These are phyloP conservation scores for Drosophila prolongata DNA, from an alignment of 2,888 invertebrate genomes.

Conservation along the genomic window DNA sequence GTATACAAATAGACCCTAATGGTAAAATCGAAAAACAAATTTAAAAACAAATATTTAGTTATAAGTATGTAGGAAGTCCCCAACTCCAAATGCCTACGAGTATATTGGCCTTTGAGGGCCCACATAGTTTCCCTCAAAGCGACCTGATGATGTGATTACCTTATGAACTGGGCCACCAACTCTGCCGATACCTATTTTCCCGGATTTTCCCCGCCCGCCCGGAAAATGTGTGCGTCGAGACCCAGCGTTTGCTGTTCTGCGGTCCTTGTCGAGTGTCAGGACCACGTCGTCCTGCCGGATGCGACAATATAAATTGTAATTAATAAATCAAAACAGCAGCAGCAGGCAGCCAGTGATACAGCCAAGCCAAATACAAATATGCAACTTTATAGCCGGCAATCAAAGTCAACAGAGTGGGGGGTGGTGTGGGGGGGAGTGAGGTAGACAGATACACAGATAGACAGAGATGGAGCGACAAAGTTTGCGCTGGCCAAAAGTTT, in stretches of 20 bases:
- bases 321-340: slow-evolving; percentile 74
- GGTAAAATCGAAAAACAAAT: too few relatives aligned
- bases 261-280: slow-evolving; percentile 59
- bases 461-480: slow-evolving; percentile 24
- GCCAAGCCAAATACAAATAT: slow-evolving; percentile 30
- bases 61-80: too few relatives aligned
- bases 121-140: background rate
- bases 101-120: background rate
- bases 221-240: slow-evolving; percentile 5
- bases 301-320: slow-evolving; percentile 72
- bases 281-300: slow-evolving; percentile 46
- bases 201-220: background rate
- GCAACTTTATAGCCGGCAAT: slow-evolving; percentile 33
- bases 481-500: slow-evolving; percentile 35
- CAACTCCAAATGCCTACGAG: background rate
- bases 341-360: slow-evolving; percentile 30
- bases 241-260: slow-evolving; percentile 5
- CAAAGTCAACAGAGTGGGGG: slow-evolving; percentile 28
- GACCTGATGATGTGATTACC: slow-evolving; percentile 4
- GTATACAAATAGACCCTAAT: too few relatives aligned
- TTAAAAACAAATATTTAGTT: too few relatives aligned
- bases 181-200: background rate
- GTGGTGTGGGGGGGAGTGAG: background rate
- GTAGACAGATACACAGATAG: slow-evolving; percentile 12
- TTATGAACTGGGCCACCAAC: slow-evolving; percentile 4